phyloP scores from a whole-genome alignment of 2,797 vertebrate genomes.

The Anguilla marmorata region DNA sequence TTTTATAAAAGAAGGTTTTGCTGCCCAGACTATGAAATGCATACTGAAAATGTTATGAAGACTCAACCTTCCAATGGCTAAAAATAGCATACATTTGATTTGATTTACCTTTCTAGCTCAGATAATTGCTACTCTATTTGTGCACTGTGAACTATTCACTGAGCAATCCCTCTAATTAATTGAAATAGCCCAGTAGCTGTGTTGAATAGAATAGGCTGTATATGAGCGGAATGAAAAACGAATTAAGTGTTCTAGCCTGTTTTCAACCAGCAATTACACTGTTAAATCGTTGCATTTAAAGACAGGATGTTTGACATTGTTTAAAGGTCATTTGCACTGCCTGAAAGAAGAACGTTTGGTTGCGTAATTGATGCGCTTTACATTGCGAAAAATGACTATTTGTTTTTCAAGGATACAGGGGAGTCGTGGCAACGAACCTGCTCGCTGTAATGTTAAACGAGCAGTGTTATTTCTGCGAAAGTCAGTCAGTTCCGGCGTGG shows the following conservation, averaged over 20 bases:
- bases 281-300: not conserved
- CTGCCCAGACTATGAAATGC: too few relatives aligned
- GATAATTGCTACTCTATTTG: not conserved
- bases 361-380: not conserved
- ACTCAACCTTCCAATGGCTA: not conserved
- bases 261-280: not conserved
- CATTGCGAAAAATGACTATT: not conserved
- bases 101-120: not conserved
- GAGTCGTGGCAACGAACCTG: not conserved
- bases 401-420: not conserved
- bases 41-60: too few relatives aligned
- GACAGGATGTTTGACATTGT: not conserved
- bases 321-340: not conserved
- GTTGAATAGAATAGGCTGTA: not conserved
- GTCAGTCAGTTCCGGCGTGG: not conserved
- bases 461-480: not conserved
- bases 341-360: not conserved
- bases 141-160: not conserved
- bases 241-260: not conserved
- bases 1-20: too few relatives aligned
- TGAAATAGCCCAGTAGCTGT: not conserved
- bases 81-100: not conserved
- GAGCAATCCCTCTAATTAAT: not conserved
- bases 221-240: not conserved
- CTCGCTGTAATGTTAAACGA: not conserved